Conservation (phyloP, 2,797 vertebrate species). For the Mionectes olivaceus region DNA sequence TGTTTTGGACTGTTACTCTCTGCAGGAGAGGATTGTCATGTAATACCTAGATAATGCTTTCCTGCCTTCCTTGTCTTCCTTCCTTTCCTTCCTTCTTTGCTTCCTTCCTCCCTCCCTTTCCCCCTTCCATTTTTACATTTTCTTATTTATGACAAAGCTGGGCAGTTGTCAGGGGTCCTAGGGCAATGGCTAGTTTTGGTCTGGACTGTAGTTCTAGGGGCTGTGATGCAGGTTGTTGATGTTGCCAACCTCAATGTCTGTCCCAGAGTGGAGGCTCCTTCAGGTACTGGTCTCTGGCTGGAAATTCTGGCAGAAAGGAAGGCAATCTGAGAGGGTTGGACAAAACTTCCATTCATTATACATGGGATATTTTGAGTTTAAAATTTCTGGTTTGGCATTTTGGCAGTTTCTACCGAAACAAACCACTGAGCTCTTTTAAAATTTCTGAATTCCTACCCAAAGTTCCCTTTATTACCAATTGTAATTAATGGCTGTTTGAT, state of each 20-base stretch:
- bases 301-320: not conserved
- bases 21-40: not conserved
- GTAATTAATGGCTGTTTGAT: not conserved
- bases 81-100: too few relatives aligned
- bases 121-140: not conserved
- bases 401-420: not conserved
- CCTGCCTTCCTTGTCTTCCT: too few relatives aligned
- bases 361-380: not conserved
- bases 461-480: not conserved
- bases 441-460: not conserved
- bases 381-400: not conserved
- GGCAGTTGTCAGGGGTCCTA: not conserved
- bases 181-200: not conserved
- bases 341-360: not conserved
- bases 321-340: not conserved
- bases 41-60: not conserved
- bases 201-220: not conserved
- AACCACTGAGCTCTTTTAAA: not conserved
- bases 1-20: not conserved
- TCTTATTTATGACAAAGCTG: not conserved
- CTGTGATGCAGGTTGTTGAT: not conserved
- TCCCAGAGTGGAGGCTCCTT: not conserved
- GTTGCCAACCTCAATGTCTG: not conserved
- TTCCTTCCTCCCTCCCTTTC: too few relatives aligned
- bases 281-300: not conserved